phyloP scores from a whole-genome alignment of 2,888 invertebrate genomes.

The Ectemnius cavifrons region DNA sequence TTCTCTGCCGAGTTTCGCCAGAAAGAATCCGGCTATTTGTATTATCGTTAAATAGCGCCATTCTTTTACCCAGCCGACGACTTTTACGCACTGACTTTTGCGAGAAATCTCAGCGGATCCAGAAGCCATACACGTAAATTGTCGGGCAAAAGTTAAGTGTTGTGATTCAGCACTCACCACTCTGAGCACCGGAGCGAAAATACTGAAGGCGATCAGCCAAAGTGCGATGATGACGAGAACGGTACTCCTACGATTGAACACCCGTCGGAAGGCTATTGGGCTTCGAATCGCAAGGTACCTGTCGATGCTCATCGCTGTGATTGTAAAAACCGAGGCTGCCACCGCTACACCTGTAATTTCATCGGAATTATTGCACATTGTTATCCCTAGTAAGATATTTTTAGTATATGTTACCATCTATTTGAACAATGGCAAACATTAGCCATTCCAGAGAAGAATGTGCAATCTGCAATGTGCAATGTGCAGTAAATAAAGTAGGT shows the following conservation, averaged over 20 bases:
- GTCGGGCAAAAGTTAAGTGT: neutral
- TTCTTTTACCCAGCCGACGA: too few relatives aligned
- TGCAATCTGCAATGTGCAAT: neutral
- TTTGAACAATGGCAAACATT: too few relatives aligned
- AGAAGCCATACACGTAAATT: neutral
- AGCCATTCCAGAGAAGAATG: neutral
- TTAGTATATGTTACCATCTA: too few relatives aligned
- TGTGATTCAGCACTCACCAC: conserved; percentile 68
- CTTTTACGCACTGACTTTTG: neutral
- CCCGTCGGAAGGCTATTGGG: conserved; percentile 85
- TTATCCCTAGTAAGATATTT: too few relatives aligned
- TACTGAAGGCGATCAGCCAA: conserved; percentile 84
- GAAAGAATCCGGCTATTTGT: neutral
- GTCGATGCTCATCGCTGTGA: conserved; percentile 88
- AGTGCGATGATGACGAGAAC: conserved; percentile 82
- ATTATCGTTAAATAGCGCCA: neutral
- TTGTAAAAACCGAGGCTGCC: conserved; percentile 88
- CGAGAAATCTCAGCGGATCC: neutral
- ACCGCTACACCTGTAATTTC: conserved; percentile 84
- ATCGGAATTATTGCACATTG: too few relatives aligned
- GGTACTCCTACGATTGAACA: conserved; percentile 85
- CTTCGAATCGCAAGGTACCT: conserved; percentile 87
- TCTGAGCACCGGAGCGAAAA: conserved; percentile 84
- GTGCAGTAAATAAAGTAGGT: conserved; percentile 17
- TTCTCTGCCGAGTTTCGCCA: neutral